Evolutionary conservation across 2,113 vertebrate genomes (phyloP).

Genomic region (Ursus arctos): DNA sequence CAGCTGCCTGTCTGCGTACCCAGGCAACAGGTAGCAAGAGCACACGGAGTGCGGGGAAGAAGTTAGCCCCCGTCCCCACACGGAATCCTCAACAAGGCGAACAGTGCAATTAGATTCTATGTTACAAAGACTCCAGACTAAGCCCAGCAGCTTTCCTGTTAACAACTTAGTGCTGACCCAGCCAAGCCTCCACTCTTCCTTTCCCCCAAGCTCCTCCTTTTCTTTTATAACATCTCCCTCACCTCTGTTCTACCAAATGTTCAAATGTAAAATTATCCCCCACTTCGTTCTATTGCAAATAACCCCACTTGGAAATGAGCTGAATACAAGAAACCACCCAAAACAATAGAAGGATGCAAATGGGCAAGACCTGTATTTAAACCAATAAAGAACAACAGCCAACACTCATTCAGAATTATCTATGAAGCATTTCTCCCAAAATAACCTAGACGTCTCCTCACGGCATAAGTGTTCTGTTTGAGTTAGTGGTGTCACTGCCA

Average conservation of each 20-base stretch:
- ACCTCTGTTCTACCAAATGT: neutral
- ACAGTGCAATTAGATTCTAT: neutral
- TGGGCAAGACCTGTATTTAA: neutral
- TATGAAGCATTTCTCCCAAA: neutral
- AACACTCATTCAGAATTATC: neutral
- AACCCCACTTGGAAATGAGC: neutral
- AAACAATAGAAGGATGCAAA: neutral
- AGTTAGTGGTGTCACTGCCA: neutral
- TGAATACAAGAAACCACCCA: neutral
- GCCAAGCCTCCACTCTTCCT: no score
- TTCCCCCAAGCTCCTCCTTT: neutral
- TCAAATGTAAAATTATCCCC: neutral
- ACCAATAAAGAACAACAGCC: neutral
- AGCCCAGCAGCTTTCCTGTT: neutral
- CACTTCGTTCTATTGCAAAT: neutral
- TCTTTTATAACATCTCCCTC: neutral
- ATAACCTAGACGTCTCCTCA: neutral
- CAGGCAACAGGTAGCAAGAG: constrained; percentile 24
- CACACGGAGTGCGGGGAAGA: neutral
- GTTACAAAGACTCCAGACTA: neutral
- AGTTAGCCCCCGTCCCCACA: neutral
- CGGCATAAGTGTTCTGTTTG: neutral
- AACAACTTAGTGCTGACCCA: neutral
- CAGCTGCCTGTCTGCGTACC: constrained; percentile 22
- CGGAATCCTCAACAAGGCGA: neutral